Conservation (phyloP, 2,888 invertebrate genomes). For the Halocaridina rubra region DNA sequence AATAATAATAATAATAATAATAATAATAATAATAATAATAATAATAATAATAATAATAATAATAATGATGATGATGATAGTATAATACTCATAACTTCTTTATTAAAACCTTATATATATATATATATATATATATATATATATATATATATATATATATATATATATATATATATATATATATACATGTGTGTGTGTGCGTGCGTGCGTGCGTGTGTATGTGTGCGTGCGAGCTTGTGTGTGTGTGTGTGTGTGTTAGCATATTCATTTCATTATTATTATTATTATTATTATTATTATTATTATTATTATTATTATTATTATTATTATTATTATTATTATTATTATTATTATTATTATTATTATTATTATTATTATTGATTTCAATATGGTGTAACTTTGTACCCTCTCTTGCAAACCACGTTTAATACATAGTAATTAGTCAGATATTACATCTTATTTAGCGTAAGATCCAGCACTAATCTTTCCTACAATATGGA, state of each 20-base stretch:
- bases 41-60: too few relatives aligned
- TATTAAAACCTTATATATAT: background rate
- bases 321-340: too few relatives aligned
- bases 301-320: background rate
- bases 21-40: too few relatives aligned
- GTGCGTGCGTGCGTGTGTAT: background rate
- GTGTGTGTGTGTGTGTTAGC: background rate
- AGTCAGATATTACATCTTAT: too few relatives aligned
- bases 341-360: too few relatives aligned
- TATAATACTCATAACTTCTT: background rate
- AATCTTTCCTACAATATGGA: too few relatives aligned
- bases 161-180: background rate
- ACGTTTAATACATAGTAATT: too few relatives aligned
- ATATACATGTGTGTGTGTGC: background rate
- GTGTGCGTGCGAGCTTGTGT: background rate
- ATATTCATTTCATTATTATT: background rate
- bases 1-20: too few relatives aligned
- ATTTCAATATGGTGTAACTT: too few relatives aligned
- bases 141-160: background rate
- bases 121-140: background rate
- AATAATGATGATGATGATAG: background rate
- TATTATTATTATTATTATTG: too few relatives aligned
- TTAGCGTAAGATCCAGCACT: too few relatives aligned
- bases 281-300: background rate
- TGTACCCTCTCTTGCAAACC: too few relatives aligned